These are phyloP conservation scores for Alentia gelatinosa DNA, from an alignment of 2,888 invertebrate genomes.

Conservation along the genomic window DNA sequence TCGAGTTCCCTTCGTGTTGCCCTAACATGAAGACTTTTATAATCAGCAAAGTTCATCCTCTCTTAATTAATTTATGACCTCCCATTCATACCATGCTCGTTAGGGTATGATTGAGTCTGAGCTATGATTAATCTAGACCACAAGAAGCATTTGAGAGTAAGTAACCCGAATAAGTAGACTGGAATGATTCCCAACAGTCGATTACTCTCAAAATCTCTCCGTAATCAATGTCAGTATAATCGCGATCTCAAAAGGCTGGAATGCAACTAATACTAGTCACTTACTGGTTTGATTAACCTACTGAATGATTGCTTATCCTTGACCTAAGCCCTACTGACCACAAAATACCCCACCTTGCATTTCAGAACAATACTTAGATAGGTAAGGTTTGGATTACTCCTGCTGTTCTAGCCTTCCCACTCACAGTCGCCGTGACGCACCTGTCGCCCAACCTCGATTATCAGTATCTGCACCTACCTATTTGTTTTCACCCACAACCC, in stretches of 20 bases:
- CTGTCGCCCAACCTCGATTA: background rate
- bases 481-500: no score
- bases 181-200: no score
- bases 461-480: background rate
- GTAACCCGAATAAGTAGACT: no score
- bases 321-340: background rate
- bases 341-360: slow-evolving; percentile 19
- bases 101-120: no score
- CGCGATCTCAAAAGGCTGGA: background rate
- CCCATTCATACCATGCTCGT: no score
- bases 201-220: no score
- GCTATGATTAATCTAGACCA: no score
- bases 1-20: background rate
- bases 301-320: background rate
- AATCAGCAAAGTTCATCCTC: no score
- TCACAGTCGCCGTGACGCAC: background rate
- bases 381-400: slow-evolving; percentile 42
- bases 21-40: no score
- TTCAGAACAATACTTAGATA: slow-evolving; percentile 59
- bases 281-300: background rate
- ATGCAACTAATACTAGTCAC: slow-evolving; percentile 6
- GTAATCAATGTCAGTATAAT: no score
- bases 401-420: background rate
- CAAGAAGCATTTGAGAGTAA: no score
- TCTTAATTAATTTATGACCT: no score